Percentiles rank a stretch among this genome's conserved stretches.
phyloP scores from a whole-genome alignment of 2,113 vertebrate genomes.

The Hemiprocne comata region DNA sequence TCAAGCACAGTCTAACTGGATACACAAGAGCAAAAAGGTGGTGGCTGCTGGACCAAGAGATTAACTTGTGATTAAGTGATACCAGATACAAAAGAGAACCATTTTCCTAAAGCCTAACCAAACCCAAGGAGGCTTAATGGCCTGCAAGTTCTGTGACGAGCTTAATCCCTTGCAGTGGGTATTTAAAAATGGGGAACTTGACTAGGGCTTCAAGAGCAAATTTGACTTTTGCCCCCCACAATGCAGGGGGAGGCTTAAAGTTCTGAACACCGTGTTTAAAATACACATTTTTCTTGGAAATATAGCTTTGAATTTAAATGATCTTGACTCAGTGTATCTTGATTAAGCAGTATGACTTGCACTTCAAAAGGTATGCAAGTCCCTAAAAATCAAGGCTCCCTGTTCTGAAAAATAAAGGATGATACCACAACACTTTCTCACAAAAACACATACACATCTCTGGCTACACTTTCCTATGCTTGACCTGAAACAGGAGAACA shows the following conservation, averaged over 20 bases:
- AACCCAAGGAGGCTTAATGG: neutral
- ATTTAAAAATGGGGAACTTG: neutral
- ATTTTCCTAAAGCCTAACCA: neutral
- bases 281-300: neutral
- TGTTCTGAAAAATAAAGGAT: neutral
- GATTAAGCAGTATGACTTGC: neutral
- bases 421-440: neutral
- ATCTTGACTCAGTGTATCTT: neutral
- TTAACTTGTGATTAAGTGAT: neutral
- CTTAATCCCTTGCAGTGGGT: neutral
- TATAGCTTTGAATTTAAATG: neutral
- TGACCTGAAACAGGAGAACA: neutral
- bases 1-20: neutral
- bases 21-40: neutral
- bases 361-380: neutral
- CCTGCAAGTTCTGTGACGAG: neutral
- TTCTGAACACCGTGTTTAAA: neutral
- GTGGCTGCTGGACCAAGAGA: neutral
- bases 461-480: neutral
- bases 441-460: neutral
- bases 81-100: neutral
- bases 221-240: neutral
- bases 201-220: neutral
- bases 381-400: neutral
- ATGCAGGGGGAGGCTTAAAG: neutral